Evolutionary conservation across 2,888 invertebrate species (phyloP), one percentile per base, ranked within the genome.

Genomic region (Adelognathus sp.): DNA sequence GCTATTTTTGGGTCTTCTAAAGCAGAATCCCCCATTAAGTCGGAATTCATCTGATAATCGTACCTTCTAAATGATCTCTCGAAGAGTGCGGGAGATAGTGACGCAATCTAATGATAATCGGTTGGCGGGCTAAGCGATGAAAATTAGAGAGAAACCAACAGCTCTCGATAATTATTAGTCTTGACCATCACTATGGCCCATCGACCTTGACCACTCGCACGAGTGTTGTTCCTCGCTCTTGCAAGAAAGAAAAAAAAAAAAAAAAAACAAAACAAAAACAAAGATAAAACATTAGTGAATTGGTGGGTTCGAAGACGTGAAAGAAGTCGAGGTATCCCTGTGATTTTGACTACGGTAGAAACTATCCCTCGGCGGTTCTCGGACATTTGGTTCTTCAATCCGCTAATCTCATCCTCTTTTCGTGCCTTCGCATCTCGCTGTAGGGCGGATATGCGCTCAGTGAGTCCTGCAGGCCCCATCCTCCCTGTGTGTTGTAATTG

Each of bases 161-260:
- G 63, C 29, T 33, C 58, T 9, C 9, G 56, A 74, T 74, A 74
- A 74, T 74, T 67, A 66, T 74, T 61, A 36, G 31, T 52, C 21
- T 14, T 29, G 54, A 27, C 29, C 54, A 1, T n/a, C 14, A 24
- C n/a, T n/a, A 18, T 24, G 29, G 60, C 41, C 31, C 67, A 33
- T 31, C 58, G 66, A 39, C 73, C 73, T 67, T 67, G 74, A 52
- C 29, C 74, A 67, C 52, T 52, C 50, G 7, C 46, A 31, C 33
- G 41, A 21, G 27, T 50, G 39, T 58, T 60, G 29, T 52, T 67
- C 11, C 29, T 36, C n/a, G n/a, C n/a, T 16, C 29, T 39, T 7
- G 21, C 6, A 60, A 50, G 58, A 9, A 9, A 16, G 3, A 29
- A 44, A 71, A 39, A 50, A 21, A 24, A 2, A 33, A 24, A 44